Conservation (phyloP, 2,797 vertebrate species). For the Notolepis coatsorum region DNA sequence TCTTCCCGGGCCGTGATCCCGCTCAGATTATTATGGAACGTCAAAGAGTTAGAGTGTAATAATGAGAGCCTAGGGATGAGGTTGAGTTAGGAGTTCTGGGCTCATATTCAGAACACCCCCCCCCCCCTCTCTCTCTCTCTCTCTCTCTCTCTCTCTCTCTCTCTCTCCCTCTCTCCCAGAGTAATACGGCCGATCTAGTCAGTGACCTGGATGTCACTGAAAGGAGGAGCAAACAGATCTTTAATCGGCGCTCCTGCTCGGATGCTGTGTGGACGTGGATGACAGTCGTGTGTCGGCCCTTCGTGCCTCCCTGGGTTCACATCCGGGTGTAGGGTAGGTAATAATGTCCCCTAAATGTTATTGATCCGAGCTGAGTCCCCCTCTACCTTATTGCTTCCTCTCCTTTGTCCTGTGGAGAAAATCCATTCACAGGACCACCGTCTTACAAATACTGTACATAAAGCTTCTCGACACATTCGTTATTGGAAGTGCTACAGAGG, state of each 20-base stretch:
- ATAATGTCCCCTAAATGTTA: conserved; percentile 56
- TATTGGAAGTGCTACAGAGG: conserved; percentile 35
- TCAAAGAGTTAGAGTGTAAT: conserved; percentile 47
- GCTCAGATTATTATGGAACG: conserved; percentile 57
- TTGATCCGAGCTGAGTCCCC: conserved; percentile 53
- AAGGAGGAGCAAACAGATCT: conserved; percentile 20
- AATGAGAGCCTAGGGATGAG: conserved; percentile 59
- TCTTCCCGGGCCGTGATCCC: conserved; percentile 35
- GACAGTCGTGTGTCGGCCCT: conserved; percentile 6
- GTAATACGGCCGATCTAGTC: conserved; percentile 26
- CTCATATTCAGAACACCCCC: not conserved
- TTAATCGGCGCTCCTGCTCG: not conserved
- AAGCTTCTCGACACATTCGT: conserved; percentile 46
- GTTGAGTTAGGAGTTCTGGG: conserved; percentile 21
- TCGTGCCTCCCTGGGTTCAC: conserved; percentile 12
- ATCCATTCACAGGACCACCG: conserved; percentile 34
- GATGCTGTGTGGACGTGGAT: not conserved
- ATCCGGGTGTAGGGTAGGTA: conserved; percentile 40
- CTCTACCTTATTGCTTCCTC: conserved; percentile 43
- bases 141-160: too few relatives aligned
- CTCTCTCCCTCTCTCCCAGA: conserved; percentile 15
- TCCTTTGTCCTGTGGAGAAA: conserved; percentile 37
- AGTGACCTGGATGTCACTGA: conserved; percentile 33
- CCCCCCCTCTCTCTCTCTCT: too few relatives aligned
- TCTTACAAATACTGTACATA: conserved; percentile 54